These are phyloP conservation scores for Clostera curtula DNA, from an alignment of 2,888 invertebrate genomes.

Conservation along the genomic window DNA sequence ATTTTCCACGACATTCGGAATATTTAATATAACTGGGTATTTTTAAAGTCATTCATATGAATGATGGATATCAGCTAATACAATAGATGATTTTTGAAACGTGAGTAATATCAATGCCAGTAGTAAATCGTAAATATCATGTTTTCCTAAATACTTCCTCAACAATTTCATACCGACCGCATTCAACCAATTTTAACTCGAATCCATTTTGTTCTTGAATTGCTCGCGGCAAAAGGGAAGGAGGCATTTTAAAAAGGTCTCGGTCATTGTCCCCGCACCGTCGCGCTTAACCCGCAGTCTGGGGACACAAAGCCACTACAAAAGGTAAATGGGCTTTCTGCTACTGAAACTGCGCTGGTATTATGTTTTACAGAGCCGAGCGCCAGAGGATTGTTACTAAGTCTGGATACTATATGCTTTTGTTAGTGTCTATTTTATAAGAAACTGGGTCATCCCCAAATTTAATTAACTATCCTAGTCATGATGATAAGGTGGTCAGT, in stretches of 20 bases:
- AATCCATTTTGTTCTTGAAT: constrained; percentile 41
- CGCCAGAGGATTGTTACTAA: constrained; percentile 37
- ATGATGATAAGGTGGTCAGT: too few species aligned
- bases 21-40: too few species aligned
- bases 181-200: constrained; percentile 32
- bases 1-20: too few species aligned
- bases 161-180: too few species aligned
- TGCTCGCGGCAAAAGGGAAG: constrained; percentile 37
- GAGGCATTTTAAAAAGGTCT: constrained; percentile 52
- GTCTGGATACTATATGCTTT: constrained; percentile 48
- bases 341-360: constrained; percentile 48
- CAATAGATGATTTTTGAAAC: too few species aligned
- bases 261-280: constrained; percentile 47
- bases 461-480: too few species aligned
- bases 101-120: background rate
- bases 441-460: too few species aligned
- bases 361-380: constrained; percentile 44
- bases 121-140: constrained; percentile 10
- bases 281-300: constrained; percentile 57
- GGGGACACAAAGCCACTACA: constrained; percentile 59
- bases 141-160: constrained; percentile 26
- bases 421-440: too few species aligned
- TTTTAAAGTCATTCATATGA: too few species aligned
- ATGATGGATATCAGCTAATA: too few species aligned
- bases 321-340: constrained; percentile 61